These are phyloP conservation scores for Ormyrus thymus DNA, from an alignment of 2,888 invertebrate genomes.

Conservation along the genomic window DNA sequence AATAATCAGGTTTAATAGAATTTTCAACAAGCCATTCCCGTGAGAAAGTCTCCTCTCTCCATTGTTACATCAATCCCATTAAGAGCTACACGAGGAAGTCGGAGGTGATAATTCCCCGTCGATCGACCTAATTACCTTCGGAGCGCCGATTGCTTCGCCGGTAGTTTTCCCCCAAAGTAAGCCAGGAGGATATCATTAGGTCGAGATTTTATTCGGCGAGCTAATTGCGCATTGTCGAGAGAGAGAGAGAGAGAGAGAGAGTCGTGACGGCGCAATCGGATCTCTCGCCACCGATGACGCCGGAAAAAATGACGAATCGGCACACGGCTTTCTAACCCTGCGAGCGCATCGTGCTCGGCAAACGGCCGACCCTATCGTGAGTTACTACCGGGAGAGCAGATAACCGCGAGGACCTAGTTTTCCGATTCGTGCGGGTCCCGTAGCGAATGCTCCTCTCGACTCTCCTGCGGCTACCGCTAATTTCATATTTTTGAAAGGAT, in stretches of 20 bases:
- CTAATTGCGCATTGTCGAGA: conserved; percentile 43
- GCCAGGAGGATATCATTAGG: conserved; percentile 20
- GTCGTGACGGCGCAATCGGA: not conserved
- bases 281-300: not conserved
- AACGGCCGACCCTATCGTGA: too few species aligned
- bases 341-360: not conserved
- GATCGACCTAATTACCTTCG: conserved; percentile 15
- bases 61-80: not conserved
- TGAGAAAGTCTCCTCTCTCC: not conserved
- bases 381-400: not conserved
- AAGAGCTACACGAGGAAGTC: not conserved
- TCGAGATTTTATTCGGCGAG: conserved; percentile 27
- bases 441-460: too few species aligned
- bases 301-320: not conserved
- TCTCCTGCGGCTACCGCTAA: too few species aligned
- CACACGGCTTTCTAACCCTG: conserved; percentile 33
- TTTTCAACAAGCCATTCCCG: too few species aligned
- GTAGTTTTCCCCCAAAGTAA: conserved; percentile 14
- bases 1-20: too few species aligned
- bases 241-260: not conserved
- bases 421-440: not conserved
- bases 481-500: too few species aligned
- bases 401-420: conserved; percentile 43
- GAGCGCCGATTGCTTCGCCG: not conserved
- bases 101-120: conserved; percentile 14